Conservation (phyloP, 2,888 invertebrate species). For the Meganola albula region DNA sequence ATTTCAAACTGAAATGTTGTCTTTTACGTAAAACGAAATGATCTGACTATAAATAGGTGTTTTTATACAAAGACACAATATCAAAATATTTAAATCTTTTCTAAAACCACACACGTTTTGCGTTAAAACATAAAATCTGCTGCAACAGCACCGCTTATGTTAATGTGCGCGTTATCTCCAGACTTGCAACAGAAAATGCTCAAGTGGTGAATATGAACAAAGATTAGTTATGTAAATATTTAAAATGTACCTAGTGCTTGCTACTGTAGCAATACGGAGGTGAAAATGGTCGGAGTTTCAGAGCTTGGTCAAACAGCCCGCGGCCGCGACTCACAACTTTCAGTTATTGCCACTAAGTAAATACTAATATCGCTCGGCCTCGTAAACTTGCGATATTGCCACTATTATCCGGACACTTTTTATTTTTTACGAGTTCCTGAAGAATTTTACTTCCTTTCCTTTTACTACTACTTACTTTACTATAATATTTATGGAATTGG, state of each 20-base stretch:
- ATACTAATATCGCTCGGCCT: conserved; percentile 41
- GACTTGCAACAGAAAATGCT: conserved; percentile 12
- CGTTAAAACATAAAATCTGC: too few relatives aligned
- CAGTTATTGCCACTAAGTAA: conserved; percentile 47
- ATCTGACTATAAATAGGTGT: too few relatives aligned
- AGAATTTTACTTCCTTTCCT: conserved; percentile 26
- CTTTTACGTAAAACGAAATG: too few relatives aligned
- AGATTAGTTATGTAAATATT: conserved; percentile 21
- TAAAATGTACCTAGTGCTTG: conserved; percentile 10
- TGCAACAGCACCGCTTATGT: too few relatives aligned
- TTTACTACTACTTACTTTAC: conserved; percentile 24
- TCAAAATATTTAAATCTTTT: too few relatives aligned
- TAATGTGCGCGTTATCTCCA: conserved; percentile 11
- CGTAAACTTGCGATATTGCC: conserved; percentile 36
- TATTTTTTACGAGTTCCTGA: conserved; percentile 29
- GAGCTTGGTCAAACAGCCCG: conserved; percentile 22
- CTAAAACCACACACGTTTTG: too few relatives aligned
- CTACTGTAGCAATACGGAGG: conserved; percentile 22
- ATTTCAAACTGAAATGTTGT: too few relatives aligned
- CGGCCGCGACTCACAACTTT: conserved; percentile 23
- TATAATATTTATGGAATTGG: conserved; percentile 29
- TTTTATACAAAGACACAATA: too few relatives aligned
- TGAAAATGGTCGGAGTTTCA: conserved; percentile 24
- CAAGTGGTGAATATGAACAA: conserved; percentile 7
- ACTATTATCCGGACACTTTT: conserved; percentile 28